These are phyloP conservation scores for Hirtodrosophila duncani DNA, from an alignment of 2,888 invertebrate species.

Conservation along the genomic window DNA sequence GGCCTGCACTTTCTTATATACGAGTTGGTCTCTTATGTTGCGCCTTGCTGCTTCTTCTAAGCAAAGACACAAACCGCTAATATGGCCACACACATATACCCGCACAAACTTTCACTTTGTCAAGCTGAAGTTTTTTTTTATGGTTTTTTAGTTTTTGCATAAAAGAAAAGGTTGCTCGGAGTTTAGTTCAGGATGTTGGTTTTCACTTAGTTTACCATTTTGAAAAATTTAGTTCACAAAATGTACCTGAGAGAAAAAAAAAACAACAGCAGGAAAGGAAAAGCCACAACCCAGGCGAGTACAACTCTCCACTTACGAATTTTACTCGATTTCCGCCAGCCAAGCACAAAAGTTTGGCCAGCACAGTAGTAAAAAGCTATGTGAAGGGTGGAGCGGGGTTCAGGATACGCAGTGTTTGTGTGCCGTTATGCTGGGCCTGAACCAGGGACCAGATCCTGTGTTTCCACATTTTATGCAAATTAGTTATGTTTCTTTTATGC, in stretches of 20 bases:
- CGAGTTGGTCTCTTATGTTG: conserved; percentile 9
- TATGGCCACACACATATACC: conserved; percentile 30
- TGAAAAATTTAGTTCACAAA: conserved; percentile 31
- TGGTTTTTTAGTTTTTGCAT: not conserved
- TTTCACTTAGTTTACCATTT: conserved; percentile 66
- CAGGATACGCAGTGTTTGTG: too few species aligned
- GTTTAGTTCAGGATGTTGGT: conserved; percentile 34
- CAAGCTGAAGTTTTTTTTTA: conserved; percentile 51
- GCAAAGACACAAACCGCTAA: conserved; percentile 54
- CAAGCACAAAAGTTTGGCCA: conserved; percentile 35
- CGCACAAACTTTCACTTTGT: conserved; percentile 62
- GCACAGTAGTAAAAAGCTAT: too few species aligned
- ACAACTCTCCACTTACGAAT: conserved; percentile 48
- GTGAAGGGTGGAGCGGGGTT: too few species aligned
- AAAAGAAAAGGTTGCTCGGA: conserved; percentile 2
- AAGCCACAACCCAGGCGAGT: conserved; percentile 4
- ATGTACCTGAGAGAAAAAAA: conserved; percentile 36
- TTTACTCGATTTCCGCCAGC: conserved; percentile 56
- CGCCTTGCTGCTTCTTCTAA: not conserved
- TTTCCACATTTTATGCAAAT: conserved; percentile 69
- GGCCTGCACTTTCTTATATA: conserved; percentile 7
- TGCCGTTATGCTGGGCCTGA: too few species aligned
- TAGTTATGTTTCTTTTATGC: conserved; percentile 72
- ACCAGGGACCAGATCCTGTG: too few species aligned
- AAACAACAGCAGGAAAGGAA: not conserved